Evolutionary conservation across 2,113 vertebrate species (phyloP).

Genomic region (Xiphophorus couchianus): DNA sequence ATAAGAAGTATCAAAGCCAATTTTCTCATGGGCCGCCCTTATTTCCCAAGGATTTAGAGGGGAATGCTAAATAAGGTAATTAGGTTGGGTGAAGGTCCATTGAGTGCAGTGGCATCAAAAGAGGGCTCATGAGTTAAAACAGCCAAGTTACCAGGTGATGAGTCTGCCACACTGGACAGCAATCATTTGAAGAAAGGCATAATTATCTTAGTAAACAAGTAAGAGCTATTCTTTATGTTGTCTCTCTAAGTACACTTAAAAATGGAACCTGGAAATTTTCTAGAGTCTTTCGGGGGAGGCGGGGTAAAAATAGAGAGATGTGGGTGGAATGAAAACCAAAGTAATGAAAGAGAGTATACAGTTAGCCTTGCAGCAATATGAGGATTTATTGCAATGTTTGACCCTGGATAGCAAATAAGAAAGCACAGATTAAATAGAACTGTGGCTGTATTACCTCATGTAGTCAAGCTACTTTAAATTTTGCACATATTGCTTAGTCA

Average conservation of each 20-base stretch:
- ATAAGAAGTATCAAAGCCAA: slow-evolving; percentile 52
- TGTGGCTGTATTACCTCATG: slow-evolving; percentile 56
- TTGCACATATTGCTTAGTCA: slow-evolving; percentile 57
- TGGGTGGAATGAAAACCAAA: slow-evolving; percentile 60
- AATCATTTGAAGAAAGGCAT: slow-evolving; percentile 20
- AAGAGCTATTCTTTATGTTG: not conserved
- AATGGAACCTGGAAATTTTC: slow-evolving; percentile 5
- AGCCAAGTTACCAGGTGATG: slow-evolving; percentile 30
- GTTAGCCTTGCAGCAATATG: slow-evolving; percentile 52
- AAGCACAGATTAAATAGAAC: slow-evolving; percentile 57
- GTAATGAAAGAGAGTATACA: slow-evolving; percentile 58
- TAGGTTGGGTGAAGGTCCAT: slow-evolving; percentile 48
- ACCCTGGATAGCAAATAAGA: slow-evolving; percentile 62
- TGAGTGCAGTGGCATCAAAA: slow-evolving; percentile 40
- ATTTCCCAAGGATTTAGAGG: slow-evolving; percentile 51
- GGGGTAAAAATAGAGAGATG: slow-evolving; percentile 21
- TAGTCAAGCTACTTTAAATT: slow-evolving; percentile 61
- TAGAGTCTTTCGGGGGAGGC: not conserved
- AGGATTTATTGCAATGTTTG: slow-evolving; percentile 64
- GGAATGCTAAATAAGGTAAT: slow-evolving; percentile 66
- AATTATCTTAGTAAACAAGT: slow-evolving; percentile 21
- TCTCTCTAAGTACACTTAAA: slow-evolving; percentile 12
- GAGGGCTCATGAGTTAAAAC: slow-evolving; percentile 41
- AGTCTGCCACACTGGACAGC: slow-evolving; percentile 1
- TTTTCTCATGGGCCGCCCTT: slow-evolving; percentile 43